A percentile compares a stretch with the other conserved stretches of the same genome.
Conservation (phyloP, 2,113 vertebrate species). For the Laticauda colubrina region DNA sequence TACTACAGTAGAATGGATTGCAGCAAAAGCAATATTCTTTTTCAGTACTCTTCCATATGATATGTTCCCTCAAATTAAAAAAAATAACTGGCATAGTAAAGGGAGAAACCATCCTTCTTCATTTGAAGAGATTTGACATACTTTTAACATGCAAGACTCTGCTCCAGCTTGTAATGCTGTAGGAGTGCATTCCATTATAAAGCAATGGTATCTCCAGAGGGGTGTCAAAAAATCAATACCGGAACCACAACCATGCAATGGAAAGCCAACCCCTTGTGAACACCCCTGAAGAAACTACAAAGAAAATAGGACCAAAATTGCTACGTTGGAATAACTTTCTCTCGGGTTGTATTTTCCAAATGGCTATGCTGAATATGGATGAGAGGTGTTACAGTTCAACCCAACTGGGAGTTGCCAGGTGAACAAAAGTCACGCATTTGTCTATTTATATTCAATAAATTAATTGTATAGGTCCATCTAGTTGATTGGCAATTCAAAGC, state of each 20-base stretch:
- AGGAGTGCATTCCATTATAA: background rate
- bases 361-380: background rate
- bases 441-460: background rate
- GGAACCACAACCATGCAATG: background rate
- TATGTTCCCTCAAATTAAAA: background rate
- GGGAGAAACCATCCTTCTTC: background rate
- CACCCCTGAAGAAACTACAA: background rate
- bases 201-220: background rate
- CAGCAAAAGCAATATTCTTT: background rate
- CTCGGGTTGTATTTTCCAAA: background rate
- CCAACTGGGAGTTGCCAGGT: background rate
- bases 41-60: background rate
- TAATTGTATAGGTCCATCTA: background rate
- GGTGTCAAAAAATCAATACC: background rate
- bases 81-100: background rate
- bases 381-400: background rate
- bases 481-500: background rate
- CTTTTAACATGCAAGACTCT: background rate
- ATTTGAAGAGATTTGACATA: background rate
- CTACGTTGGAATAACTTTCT: background rate
- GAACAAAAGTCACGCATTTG: background rate
- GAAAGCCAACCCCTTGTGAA: background rate
- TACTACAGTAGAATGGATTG: background rate
- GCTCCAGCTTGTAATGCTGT: background rate
- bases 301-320: background rate